Conservation (phyloP, 2,888 invertebrate species). For the Andrena fulva region DNA sequence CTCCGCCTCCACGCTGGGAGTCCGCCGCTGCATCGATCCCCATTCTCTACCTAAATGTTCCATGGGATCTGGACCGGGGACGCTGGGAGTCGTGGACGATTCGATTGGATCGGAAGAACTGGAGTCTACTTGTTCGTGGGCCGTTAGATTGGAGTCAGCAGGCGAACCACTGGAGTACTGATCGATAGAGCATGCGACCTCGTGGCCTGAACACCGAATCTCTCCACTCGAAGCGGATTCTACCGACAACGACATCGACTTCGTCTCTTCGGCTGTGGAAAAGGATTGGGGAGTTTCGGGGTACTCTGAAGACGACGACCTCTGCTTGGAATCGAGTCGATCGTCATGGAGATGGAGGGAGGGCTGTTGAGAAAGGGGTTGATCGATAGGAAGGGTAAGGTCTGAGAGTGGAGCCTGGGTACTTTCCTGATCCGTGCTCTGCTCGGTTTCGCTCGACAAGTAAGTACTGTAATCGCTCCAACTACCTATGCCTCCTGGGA, state of each 20-base stretch:
- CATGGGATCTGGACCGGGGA: slow-evolving; percentile 65
- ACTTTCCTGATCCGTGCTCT: slow-evolving; percentile 60
- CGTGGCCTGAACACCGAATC: background rate
- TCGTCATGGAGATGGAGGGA: background rate
- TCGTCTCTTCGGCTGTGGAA: background rate
- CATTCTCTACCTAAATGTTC: slow-evolving; percentile 82
- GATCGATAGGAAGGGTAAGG: slow-evolving; percentile 56
- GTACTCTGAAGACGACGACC: background rate
- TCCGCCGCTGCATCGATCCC: slow-evolving; percentile 76
- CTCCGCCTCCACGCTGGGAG: slow-evolving; percentile 75
- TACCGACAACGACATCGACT: background rate
- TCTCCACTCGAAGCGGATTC: slow-evolving; percentile 2
- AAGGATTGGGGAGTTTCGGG: background rate
- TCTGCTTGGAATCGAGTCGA: background rate
- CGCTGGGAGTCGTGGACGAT: slow-evolving; percentile 10
- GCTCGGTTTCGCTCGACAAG: slow-evolving; percentile 86
- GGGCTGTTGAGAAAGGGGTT: slow-evolving; percentile 5
- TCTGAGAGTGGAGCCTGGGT: slow-evolving; percentile 7
- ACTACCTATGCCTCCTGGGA: slow-evolving; percentile 92
- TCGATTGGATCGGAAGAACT: slow-evolving; percentile 49
- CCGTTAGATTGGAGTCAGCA: slow-evolving; percentile 47
- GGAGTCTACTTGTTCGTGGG: background rate
- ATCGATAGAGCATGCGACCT: background rate
- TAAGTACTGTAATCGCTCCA: slow-evolving; percentile 94
- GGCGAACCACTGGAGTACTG: slow-evolving; percentile 45